phyloP scores from a whole-genome alignment of 2,113 vertebrate genomes.

The Pithys albifrons region DNA sequence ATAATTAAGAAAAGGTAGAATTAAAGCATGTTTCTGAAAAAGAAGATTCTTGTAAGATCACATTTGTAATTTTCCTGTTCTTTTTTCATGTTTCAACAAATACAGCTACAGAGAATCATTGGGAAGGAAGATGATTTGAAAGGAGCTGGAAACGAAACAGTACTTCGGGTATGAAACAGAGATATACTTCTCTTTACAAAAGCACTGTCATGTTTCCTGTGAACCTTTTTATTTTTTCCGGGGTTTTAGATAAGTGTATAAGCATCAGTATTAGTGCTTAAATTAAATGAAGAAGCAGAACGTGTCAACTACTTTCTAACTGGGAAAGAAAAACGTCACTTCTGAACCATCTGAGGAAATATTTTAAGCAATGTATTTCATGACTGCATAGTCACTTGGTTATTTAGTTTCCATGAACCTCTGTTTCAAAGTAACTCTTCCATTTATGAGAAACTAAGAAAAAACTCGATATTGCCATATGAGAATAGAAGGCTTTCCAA shows the following conservation, averaged over 20 bases:
- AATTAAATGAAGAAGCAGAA: background rate
- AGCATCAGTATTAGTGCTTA: background rate
- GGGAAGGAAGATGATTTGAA: constrained; percentile 81
- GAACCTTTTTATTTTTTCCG: background rate
- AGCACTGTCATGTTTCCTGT: background rate
- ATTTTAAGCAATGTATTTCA: background rate
- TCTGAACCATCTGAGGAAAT: background rate
- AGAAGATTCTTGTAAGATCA: background rate
- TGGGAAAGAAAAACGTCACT: background rate
- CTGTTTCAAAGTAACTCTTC: background rate
- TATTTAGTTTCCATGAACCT: background rate
- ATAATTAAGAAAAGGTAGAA: background rate
- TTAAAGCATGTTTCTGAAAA: background rate
- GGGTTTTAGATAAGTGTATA: background rate
- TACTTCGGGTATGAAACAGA: constrained; percentile 66
- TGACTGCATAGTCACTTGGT: background rate
- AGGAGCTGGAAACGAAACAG: background rate
- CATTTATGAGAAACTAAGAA: background rate
- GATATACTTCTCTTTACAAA: background rate
- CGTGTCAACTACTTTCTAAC: background rate
- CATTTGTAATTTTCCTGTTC: constrained; percentile 16
- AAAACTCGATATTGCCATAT: background rate
- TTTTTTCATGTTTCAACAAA: constrained; percentile 36
- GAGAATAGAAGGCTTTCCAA: background rate
- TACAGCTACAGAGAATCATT: constrained; percentile 92